These are phyloP conservation scores for Cylindroiulus punctatus DNA, from an alignment of 2,888 invertebrate species.

Conservation along the genomic window DNA sequence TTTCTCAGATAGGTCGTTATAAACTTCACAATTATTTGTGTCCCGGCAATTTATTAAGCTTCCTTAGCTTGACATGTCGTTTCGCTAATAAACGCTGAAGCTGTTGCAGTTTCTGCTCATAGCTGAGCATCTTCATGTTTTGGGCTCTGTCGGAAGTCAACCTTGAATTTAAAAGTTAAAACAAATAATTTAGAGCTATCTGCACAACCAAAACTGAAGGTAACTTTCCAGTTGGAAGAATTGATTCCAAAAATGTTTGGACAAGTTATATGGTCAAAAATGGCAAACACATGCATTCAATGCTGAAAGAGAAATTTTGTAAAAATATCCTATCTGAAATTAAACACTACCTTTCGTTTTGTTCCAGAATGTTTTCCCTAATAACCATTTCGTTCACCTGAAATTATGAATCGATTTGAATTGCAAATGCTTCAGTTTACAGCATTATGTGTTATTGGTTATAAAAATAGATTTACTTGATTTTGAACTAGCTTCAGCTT, in stretches of 20 bases:
- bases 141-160: not conserved
- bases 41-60: conserved; percentile 23
- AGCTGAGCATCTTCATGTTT: not conserved
- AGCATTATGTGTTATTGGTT: not conserved
- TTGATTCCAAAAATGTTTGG: too few relatives aligned
- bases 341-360: not conserved
- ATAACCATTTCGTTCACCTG: conserved; percentile 32
- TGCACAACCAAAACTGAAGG: too few relatives aligned
- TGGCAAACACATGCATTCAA: too few relatives aligned
- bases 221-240: too few relatives aligned
- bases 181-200: too few relatives aligned
- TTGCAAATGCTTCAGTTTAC: not conserved
- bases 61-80: not conserved
- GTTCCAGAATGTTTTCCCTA: not conserved
- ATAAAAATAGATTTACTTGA: not conserved
- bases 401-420: not conserved
- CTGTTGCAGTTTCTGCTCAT: conserved; percentile 1
- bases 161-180: not conserved
- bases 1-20: too few relatives aligned
- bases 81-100: conserved; percentile 24
- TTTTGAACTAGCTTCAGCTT: conserved; percentile 1
- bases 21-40: not conserved
- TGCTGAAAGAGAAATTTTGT: too few relatives aligned
- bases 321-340: too few relatives aligned
- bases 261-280: too few relatives aligned